A percentile compares a stretch with the other conserved stretches of the same genome.
Conservation (phyloP, 2,113 vertebrate genomes). For the Castor canadensis region DNA sequence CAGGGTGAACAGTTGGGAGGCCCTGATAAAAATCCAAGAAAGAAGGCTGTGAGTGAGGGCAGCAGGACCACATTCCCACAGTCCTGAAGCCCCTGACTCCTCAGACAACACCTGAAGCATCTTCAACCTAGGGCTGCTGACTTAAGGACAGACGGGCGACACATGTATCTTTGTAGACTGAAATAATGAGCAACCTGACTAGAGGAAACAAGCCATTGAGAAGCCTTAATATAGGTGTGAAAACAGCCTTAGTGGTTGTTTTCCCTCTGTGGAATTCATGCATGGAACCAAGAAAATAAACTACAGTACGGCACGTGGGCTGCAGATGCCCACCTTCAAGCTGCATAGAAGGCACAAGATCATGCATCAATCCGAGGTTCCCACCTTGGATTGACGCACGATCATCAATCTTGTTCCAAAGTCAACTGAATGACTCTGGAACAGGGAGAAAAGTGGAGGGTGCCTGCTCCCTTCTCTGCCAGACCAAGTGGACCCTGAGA, state of each 20-base stretch:
- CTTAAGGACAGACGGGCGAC: conserved; percentile 8
- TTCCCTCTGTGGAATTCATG: conserved; percentile 53
- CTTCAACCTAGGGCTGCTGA: not conserved
- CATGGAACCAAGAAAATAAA: conserved; percentile 76
- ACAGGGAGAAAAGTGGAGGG: not conserved
- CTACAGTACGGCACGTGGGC: conserved; percentile 68
- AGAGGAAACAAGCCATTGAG: not conserved
- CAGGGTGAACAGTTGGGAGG: not conserved
- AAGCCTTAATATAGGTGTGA: not conserved
- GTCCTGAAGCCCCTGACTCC: not conserved
- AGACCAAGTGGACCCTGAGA: not conserved
- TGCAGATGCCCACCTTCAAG: conserved; percentile 77
- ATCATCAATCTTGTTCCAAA: too few relatives aligned
- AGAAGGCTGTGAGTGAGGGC: not conserved
- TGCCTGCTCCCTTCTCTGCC: not conserved
- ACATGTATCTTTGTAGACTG: not conserved
- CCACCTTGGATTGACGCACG: too few relatives aligned
- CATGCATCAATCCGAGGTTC: too few relatives aligned
- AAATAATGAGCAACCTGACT: conserved; percentile 12
- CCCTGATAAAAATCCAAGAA: conserved; percentile 19
- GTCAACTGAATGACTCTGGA: not conserved
- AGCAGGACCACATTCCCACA: not conserved
- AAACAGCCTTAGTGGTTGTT: conserved; percentile 31
- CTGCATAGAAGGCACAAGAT: not conserved
- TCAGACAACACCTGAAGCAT: not conserved